phyloP scores from a whole-genome alignment of 1,140 invertebrate species.

The Gryon sp. region DNA sequence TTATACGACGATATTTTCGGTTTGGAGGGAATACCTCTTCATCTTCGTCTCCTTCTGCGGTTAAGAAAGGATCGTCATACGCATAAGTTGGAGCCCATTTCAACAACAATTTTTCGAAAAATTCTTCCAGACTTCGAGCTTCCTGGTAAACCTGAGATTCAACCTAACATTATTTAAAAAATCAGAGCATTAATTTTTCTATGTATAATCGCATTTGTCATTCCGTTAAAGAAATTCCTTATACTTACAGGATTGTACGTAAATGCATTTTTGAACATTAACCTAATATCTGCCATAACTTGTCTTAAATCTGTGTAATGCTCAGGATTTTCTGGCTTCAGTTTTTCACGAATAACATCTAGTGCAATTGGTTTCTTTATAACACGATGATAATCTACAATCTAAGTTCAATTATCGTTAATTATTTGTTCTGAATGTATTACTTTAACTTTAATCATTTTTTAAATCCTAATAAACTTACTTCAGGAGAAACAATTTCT shows the following conservation, averaged over 20 bases:
- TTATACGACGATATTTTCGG: slow-evolving; percentile 81
- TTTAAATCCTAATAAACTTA: slow-evolving; percentile 75
- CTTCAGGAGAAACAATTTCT: slow-evolving; percentile 88
- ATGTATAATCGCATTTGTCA: neutral
- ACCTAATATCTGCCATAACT: slow-evolving; percentile 89
- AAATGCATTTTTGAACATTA: slow-evolving; percentile 93
- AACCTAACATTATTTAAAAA: slow-evolving; percentile 79
- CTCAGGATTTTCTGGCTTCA: slow-evolving; percentile 85
- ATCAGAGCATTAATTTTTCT: slow-evolving; percentile 1
- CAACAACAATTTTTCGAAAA: slow-evolving; percentile 89
- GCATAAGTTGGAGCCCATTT: slow-evolving; percentile 90
- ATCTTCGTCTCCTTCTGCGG: slow-evolving; percentile 75
- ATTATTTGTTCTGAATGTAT: neutral
- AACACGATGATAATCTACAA: slow-evolving; percentile 87
- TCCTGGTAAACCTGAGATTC: slow-evolving; percentile 91
- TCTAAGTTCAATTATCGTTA: slow-evolving; percentile 76
- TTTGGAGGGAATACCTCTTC: slow-evolving; percentile 80
- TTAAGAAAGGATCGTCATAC: slow-evolving; percentile 79
- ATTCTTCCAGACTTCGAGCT: slow-evolving; percentile 90
- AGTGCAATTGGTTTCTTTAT: slow-evolving; percentile 91
- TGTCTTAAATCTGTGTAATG: slow-evolving; percentile 88
- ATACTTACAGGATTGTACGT: slow-evolving; percentile 90
- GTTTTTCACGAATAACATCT: slow-evolving; percentile 88
- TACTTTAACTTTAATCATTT: too few species aligned
- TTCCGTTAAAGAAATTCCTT: neutral